Base-by-base conservation (phyloP, 2,113 vertebrate genomes). In the Hypanus sabinus region DNA sequence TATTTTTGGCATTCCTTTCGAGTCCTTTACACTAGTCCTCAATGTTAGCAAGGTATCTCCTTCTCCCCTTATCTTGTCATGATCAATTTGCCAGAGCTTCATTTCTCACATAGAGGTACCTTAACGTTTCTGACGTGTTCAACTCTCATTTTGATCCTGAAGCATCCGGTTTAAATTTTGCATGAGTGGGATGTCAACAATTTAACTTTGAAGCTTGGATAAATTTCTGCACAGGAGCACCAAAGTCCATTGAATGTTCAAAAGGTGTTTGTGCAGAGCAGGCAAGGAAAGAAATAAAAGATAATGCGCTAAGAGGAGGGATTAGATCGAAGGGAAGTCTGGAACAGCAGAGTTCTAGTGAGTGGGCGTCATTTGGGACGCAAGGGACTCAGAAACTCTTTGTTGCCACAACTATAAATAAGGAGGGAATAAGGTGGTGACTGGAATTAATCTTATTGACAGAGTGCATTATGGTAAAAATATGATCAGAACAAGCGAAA, bases 71-170 rank as follows among this genome's bases (percentile, higher is more conserved):
- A 93, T 93, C 68, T 46, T 93, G 38, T 36, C 33, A 73, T 93
- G 71, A 73, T 36, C 70, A 20, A 55, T 93, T 93, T 73, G 68
- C 71, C 22, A 73, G 91, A 55, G 18, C 68, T 93, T 93, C 70
- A 93, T 33, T 73, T 36, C 65, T 92, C 70, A 71, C 68, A 92
- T 65, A 46, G 36, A 46, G 38, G 36, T 92, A 65, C 62, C 33
- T 24, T 71, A 92, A 68, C 71, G 90, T 4, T 92, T 92, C 68
- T 92, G 90, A 73, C 91, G n/a, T 55, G 68, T 36, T 93, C 68
- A 93, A 46, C 38, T 36, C 46, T 24, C 36, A 46, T 55, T 55
- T 46, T 75, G 70, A 73, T 93, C n/a, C 38, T 93, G 22, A 93
- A 93, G 30, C 68, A 73, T 93, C 46, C 22, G 71, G 11, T 24